Evolutionary conservation across 2,113 vertebrate genomes (phyloP), one percentile per base, ranked within the genome.

Genomic region (Phycodurus eques): DNA sequence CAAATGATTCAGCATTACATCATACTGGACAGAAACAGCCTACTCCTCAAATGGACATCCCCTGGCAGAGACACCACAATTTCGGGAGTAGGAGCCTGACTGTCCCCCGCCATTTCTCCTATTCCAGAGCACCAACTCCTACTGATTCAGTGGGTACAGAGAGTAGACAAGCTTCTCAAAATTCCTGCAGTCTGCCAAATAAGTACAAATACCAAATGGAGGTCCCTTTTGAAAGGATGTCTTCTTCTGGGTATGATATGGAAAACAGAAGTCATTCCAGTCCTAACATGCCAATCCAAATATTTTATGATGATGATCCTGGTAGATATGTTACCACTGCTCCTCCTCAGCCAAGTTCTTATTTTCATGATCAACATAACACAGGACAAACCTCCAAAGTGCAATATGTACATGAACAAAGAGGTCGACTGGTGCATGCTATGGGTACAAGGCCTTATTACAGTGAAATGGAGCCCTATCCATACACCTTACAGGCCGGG

Each of bases 241-340:
- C 92, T 0, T 94, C 93, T 27, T 92, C 94, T 0, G 83, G 89
- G 49, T 87, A 92, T 0, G 93, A 94, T 17, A 90, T 94, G 56
- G 95, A 96, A 73, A 91, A 90, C 33, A 89, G 93, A 86, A 92
- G 94, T 76, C 96, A 95, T 79, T 81, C 93, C 0, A 91, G 93
- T 35, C 87, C 95, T 0, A 90, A 93, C 0, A 91, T 94, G 78
- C 95, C 95, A 53, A 92, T 94, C 27, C 96, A 95, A 57, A 95
- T 95, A 80, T 96, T 95, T 93, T 97, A 97, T 11, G 90, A 94
- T 0, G 96, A 98, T 70, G 96, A 96, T 54, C 75, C 94, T 0
- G 86, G 88, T 0, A 89, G 92, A 66, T 96, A 93, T 76, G 87
- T 93, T 3, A 57, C 93, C 77, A 78, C 92, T 73, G 85, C 78